phyloP scores from a whole-genome alignment of 2,113 vertebrate species.

The Lycaon pictus region DNA sequence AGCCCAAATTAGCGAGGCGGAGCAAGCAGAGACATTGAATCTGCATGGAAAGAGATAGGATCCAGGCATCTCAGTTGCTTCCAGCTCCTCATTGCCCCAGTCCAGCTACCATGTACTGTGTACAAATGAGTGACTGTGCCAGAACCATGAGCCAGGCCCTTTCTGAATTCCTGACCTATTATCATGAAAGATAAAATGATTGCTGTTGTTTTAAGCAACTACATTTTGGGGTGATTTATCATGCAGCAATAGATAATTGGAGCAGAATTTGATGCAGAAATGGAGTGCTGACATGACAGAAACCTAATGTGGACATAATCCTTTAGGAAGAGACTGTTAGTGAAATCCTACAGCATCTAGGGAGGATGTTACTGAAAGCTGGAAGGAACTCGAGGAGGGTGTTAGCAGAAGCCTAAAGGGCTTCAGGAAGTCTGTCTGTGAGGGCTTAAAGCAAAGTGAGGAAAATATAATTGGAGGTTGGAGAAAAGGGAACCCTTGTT shows the following conservation, averaged over 20 bases:
- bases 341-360: neutral
- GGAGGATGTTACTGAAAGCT: neutral
- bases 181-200: neutral
- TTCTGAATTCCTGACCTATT: conserved; percentile 11
- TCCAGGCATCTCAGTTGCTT: neutral
- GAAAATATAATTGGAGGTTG: neutral
- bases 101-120: neutral
- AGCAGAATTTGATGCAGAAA: conserved; percentile 9
- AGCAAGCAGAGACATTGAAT: neutral
- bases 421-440: neutral
- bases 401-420: neutral
- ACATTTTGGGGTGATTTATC: neutral
- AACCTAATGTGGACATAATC: neutral
- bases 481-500: neutral
- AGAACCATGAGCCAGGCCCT: neutral
- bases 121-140: neutral
- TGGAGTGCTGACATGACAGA: conserved; percentile 5
- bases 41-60: neutral
- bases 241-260: neutral
- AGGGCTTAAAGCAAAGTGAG: neutral
- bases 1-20: neutral
- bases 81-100: neutral
- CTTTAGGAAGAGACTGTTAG: neutral
- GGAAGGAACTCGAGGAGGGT: neutral
- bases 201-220: neutral